These are phyloP conservation scores for Sprattus sprattus DNA, from an alignment of 2,113 vertebrate genomes.

Conservation along the genomic window DNA sequence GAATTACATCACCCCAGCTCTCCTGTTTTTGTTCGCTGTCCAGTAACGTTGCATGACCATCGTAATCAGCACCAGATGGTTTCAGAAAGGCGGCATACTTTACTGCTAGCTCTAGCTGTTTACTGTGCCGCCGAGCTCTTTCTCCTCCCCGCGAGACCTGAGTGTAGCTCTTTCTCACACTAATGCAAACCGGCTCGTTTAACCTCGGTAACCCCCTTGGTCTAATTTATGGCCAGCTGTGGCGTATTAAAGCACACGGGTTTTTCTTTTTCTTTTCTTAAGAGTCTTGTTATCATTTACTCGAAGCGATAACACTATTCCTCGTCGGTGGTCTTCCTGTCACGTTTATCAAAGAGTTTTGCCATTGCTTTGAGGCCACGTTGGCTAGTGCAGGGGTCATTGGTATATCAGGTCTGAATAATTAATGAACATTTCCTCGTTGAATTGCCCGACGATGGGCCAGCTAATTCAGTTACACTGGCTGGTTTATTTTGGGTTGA, in stretches of 20 bases:
- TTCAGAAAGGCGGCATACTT: constrained; percentile 38
- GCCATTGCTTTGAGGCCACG: neutral
- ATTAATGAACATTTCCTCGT: constrained; percentile 42
- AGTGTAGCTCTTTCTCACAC: constrained; percentile 33
- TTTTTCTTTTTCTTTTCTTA: neutral
- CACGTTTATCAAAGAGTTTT: constrained; percentile 24
- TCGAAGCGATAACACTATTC: constrained; percentile 50
- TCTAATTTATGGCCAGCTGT: constrained; percentile 42
- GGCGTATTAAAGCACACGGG: constrained; percentile 37
- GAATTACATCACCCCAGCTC: constrained; percentile 52
- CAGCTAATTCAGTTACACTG: constrained; percentile 41
- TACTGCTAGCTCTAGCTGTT: constrained; percentile 29
- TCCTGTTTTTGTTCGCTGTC: constrained; percentile 39
- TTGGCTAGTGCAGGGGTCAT: constrained; percentile 3
- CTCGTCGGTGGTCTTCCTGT: constrained; percentile 28
- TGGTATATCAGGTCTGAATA: constrained; percentile 34
- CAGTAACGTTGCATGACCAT: constrained; percentile 54
- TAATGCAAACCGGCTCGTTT: constrained; percentile 42
- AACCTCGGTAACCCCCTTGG: constrained; percentile 40
- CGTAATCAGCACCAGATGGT: constrained; percentile 62
- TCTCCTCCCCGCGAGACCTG: constrained; percentile 17
- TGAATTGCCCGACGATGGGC: constrained; percentile 37
- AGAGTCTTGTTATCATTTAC: constrained; percentile 43
- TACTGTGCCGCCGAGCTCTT: constrained; percentile 27
- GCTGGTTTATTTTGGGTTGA: constrained; percentile 8